Base-by-base conservation (phyloP, 2,113 vertebrate genomes). In the Osmerus eperlanus region DNA sequence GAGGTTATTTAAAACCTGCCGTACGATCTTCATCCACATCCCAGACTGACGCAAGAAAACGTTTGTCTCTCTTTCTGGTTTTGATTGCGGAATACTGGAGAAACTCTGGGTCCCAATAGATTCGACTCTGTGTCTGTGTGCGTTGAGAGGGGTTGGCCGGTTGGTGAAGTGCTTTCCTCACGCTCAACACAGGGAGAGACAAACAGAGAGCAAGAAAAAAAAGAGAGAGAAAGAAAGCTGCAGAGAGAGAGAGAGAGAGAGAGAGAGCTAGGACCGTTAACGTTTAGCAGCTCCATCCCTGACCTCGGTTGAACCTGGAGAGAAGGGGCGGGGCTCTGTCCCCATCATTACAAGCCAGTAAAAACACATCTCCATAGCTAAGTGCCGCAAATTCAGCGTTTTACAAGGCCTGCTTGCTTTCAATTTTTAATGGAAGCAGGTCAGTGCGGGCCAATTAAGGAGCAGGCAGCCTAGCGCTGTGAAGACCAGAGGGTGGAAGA, bases 1-100 rank as follows among this genome's bases (percentile, higher is more conserved):
- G 86, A 75, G 88, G 86, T 89, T 91, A 86, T 87, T 88, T 88
- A 85, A 88, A 89, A 89, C 86, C 89, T 90, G 7, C 41, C 7
- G 2, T 47, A 11, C 41, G 2, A 47, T 47, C 41, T 9, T 47
- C 41, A 47, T 12, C 41, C 5, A 11, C 41, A 47, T 47, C 41
- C 41, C 41, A 12, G 41, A 9, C 41, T 12, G 41, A 11, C 41
- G 1, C 54, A 16, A 19, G 55, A 19, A 56, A 19, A 55, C 18
- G 2, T 28, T 28, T 47, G 41, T 47, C 41, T 47, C 41, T 47
- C 7, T 47, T 47, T 47, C 9, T 47, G 7, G 12, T 9, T 47
- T 36, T 12, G 41, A 47, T 47, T 47, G 32, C 7, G 32, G 41
- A 47, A 47, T 2, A 36, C 32, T 11, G 41, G 41, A 47, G 41